A percentile compares a stretch with the other conserved stretches of the same genome.
These are phyloP conservation scores for Tolypeutes matacus DNA, from an alignment of 2,797 vertebrate species.

Conservation along the genomic window DNA sequence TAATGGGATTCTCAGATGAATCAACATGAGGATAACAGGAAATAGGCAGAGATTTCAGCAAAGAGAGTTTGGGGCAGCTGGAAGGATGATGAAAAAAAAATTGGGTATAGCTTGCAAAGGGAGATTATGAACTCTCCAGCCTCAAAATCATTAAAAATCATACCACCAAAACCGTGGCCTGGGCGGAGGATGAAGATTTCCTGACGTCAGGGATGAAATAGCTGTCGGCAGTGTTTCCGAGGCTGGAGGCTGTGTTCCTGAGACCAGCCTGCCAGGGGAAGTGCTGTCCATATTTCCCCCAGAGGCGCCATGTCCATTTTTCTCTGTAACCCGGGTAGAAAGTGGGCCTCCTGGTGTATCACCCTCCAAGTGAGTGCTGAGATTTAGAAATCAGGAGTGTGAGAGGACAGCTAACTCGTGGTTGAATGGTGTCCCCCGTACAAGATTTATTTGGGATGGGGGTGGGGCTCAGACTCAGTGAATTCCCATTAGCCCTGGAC, in stretches of 20 bases:
- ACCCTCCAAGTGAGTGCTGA: not conserved
- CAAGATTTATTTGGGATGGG: conserved; percentile 47
- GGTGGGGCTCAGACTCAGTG: not conserved
- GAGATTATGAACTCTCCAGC: conserved; percentile 17
- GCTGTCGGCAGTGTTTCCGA: not conserved
- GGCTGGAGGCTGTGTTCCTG: not conserved
- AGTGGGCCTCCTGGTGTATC: not conserved
- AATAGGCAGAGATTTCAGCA: conserved; percentile 58
- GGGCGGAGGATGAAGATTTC: conserved; percentile 39
- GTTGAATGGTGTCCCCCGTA: not conserved
- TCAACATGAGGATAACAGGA: conserved; percentile 62
- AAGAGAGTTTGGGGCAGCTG: conserved; percentile 2
- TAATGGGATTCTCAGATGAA: conserved; percentile 61
- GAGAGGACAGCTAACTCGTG: not conserved
- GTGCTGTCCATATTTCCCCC: not conserved
- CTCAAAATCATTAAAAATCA: not conserved
- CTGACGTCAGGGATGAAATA: not conserved
- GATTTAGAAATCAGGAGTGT: not conserved
- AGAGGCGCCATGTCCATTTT: not conserved
- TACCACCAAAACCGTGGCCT: not conserved
- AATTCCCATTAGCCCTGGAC: conserved; percentile 74
- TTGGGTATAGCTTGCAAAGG: not conserved
- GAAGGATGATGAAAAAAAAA: not conserved
- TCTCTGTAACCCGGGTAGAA: not conserved
- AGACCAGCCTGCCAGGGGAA: not conserved